These are phyloP conservation scores for Eristalinus aeneus DNA, from an alignment of 2,888 invertebrate species.

Conservation along the genomic window DNA sequence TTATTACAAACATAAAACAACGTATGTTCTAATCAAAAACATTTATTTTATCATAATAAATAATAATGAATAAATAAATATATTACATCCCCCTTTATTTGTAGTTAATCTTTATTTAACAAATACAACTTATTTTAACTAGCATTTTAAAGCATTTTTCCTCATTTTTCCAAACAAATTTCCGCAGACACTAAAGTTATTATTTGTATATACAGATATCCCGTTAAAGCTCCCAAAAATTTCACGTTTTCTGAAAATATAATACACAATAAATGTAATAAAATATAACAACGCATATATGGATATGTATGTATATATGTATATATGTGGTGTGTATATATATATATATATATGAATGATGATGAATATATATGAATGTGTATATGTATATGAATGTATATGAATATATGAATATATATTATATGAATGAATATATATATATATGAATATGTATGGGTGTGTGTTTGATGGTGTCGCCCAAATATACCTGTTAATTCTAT, in stretches of 20 bases:
- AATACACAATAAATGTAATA: not conserved
- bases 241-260: slow-evolving; percentile 11
- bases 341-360: too few species aligned
- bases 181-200: not conserved
- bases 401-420: not conserved
- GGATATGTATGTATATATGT: too few species aligned
- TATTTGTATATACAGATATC: not conserved
- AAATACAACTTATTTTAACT: slow-evolving; percentile 9
- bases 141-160: slow-evolving; percentile 15
- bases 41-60: slow-evolving; percentile 44
- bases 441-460: too few species aligned
- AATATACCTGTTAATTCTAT: too few species aligned
- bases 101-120: slow-evolving; percentile 7
- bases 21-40: not conserved
- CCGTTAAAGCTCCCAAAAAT: not conserved
- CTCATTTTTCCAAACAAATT: slow-evolving; percentile 6
- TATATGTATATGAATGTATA: too few species aligned
- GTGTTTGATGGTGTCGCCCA: too few species aligned
- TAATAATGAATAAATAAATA: slow-evolving; percentile 41
- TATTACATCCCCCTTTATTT: slow-evolving; percentile 36
- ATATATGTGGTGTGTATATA: too few species aligned
- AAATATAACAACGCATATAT: too few species aligned
- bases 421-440: too few species aligned
- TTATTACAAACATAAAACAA: not conserved
- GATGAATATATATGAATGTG: too few species aligned